Evolutionary conservation across 2,113 vertebrate species (phyloP), one percentile per base, ranked within the genome.

Genomic region (Rhizomys pruinosus): DNA sequence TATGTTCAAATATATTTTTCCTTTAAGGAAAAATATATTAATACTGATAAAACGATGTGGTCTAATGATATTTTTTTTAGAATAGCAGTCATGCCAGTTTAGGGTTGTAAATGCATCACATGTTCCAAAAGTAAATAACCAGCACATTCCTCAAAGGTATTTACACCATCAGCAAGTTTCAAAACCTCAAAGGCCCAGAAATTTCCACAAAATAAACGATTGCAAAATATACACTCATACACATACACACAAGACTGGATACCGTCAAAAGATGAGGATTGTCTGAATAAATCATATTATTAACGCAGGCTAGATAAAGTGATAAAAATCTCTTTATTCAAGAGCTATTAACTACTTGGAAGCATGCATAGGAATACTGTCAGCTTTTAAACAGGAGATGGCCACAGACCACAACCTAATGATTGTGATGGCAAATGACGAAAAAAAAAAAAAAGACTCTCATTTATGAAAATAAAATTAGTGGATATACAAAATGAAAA

Each of bases 301-400:
- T 68, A 78, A 92, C 71, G 93, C 10, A 87, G 52, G 64, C 59
- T 84, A 92, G 93, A 84, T 76, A 77, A 72, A 87, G 20, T 8
- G n/a, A 52, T 95, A 84, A 89, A 92, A 92, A 86, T 6, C 13
- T 64, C 9, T 93, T 90, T 73, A 84, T 84, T 22, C 5, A 87
- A 88, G 85, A 88, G 34, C 71, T 84, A 80, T 82, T 81, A 84
- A 90, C 81, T 85, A 87, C 57, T 88, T 85, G 23, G 32, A 95
- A 89, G 91, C 16, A 92, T 25, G 32, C 7, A 82, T 0, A 84
- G 74, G 12, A 92, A 72, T 87, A 84, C 10, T 74, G 39, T 63
- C 47, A 92, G 11, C 29, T 84, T 77, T 92, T 71, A 47, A 68
- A 94, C 87, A 84, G 74, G 3, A 84, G 11, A 66, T n/a, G 55